Conservation (phyloP, 2,797 vertebrate genomes). For the Mus spretus region DNA sequence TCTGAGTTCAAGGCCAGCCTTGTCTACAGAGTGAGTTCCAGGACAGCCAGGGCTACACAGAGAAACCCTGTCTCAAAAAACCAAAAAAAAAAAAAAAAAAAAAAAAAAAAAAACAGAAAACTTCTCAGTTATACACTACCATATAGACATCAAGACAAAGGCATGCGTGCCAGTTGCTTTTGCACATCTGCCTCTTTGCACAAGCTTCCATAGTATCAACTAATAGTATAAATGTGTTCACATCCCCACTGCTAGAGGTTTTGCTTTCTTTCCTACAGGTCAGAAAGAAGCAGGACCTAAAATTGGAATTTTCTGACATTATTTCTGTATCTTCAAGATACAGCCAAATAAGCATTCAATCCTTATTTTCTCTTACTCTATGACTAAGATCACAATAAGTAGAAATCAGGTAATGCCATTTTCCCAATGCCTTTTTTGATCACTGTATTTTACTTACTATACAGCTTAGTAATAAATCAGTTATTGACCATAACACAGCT, state of each 20-base stretch:
- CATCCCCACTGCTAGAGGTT: neutral
- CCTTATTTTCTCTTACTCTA: neutral
- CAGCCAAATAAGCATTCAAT: slow-evolving; percentile 18
- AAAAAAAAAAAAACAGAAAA: neutral
- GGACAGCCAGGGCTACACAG: too few species aligned
- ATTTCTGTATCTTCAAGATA: slow-evolving; percentile 20
- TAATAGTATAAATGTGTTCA: neutral
- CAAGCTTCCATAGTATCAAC: neutral
- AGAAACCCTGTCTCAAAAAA: too few species aligned
- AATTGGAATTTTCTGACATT: slow-evolving; percentile 49
- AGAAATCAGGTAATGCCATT: slow-evolving; percentile 61
- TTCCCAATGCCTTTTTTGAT: neutral
- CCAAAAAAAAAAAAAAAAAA: too few species aligned
- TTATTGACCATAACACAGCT: neutral
- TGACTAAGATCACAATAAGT: slow-evolving; percentile 14
- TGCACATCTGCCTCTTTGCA: neutral
- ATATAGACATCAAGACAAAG: neutral
- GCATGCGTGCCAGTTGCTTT: neutral
- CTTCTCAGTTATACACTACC: neutral
- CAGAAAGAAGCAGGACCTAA: neutral
- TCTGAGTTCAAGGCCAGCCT: too few species aligned
- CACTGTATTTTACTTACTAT: neutral
- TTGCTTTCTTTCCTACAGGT: neutral
- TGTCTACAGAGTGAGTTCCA: too few species aligned
- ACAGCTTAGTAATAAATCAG: neutral